A percentile compares a stretch with the other conserved stretches of the same genome.
Conservation (phyloP, 2,888 invertebrate species). For the Temnothorax ravouxi region DNA sequence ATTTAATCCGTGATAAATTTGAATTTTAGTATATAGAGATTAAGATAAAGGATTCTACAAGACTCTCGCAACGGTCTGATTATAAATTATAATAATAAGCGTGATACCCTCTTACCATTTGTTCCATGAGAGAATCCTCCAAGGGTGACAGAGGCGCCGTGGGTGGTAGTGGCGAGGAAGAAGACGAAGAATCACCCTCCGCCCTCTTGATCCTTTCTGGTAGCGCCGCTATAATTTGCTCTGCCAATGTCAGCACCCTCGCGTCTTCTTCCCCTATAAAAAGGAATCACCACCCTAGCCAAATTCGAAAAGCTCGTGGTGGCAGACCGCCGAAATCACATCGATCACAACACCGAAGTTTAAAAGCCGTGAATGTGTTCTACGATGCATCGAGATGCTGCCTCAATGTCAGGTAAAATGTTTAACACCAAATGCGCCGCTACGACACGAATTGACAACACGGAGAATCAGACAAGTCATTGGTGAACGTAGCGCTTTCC, state of each 20-base stretch:
- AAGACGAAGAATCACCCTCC: slow-evolving; percentile 84
- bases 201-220: slow-evolving; percentile 97
- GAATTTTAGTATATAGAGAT: neutral
- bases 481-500: slow-evolving; percentile 2
- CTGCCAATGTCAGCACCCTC: slow-evolving; percentile 96
- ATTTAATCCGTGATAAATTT: slow-evolving; percentile 17
- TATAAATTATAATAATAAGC: neutral
- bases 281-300: slow-evolving; percentile 81
- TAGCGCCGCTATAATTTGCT: slow-evolving; percentile 99
- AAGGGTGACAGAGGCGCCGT: slow-evolving; percentile 83
- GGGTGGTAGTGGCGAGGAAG: slow-evolving; percentile 85
- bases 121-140: slow-evolving; percentile 86
- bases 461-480: slow-evolving; percentile 15
- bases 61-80: neutral
- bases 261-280: slow-evolving; percentile 96
- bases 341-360: slow-evolving; percentile 80
- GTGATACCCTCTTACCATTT: slow-evolving; percentile 84
- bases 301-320: slow-evolving; percentile 76
- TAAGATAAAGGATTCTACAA: neutral
- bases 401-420: slow-evolving; percentile 31
- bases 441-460: slow-evolving; percentile 33
- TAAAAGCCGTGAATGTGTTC: slow-evolving; percentile 69
- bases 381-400: slow-evolving; percentile 64
- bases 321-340: slow-evolving; percentile 75
- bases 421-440: slow-evolving; percentile 43